Evolutionary conservation across 2,797 vertebrate genomes (phyloP), one percentile per base, ranked within the genome.

Genomic region (Eidolon dupreanum): DNA sequence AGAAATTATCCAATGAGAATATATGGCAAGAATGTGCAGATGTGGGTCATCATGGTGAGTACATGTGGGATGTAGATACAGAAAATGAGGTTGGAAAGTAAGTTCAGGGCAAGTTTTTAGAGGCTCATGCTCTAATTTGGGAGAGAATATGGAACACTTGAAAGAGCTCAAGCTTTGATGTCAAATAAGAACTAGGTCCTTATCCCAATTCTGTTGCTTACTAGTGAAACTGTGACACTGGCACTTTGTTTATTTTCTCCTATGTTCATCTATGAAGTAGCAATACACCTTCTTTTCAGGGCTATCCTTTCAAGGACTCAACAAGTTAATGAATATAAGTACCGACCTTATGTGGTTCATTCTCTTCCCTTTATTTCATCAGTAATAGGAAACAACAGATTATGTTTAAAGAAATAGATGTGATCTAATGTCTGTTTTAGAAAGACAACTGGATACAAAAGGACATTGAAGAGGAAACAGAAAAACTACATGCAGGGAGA

Each of bases 1-100:
- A 82, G 26, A 93, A 61, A 84, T 74, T 15, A 68, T 46, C 49
- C 61, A 93, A 43, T 51, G 36, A 95, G 55, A 74, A 77, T 55
- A 73, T 6, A 57, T 36, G 20, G 68, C 11, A 36, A 55, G 61
- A 73, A 61, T 19, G 11, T 20, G 1, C 28, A 65, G 43, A 28
- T 36, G 26, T 36, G 53, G 65, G 9, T 61, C 5, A 8, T 31
- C 8, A 9, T 6, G 26, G 46, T 55, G 53, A 33, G 28, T 28
- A 3, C 8, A 4, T 8, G 10, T 0, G 2, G 26, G 13, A 41
- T 19, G n/a, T 70, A 16, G 73, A 19, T 36, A 11, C 0, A 59
- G 38, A 36, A 73, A 79, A 87, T 61, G 38, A 82, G 38, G 31
- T 20, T 74, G 66, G 8, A 53, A 41, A 84, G 41, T 31, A 24